Percentiles rank a stretch among this genome's conserved stretches.
These are phyloP conservation scores for Drosophila ogumai DNA, from an alignment of 1,140 invertebrate species.

Conservation along the genomic window DNA sequence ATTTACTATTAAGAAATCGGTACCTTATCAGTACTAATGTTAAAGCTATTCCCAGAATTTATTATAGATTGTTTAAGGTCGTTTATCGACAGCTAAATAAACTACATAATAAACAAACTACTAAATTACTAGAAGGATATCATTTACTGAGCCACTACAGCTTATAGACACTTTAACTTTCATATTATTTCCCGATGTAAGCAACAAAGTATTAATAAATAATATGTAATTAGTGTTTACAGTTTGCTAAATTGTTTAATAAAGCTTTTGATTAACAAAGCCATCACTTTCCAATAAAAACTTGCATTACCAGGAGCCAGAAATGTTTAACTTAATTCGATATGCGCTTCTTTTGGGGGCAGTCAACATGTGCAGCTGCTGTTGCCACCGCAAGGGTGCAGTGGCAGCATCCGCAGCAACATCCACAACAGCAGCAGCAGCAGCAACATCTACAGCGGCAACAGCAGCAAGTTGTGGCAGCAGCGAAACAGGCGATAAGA, in stretches of 20 bases:
- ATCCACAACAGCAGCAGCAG: slow-evolving; percentile 49
- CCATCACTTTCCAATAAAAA: slow-evolving; percentile 15
- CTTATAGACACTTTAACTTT: neutral
- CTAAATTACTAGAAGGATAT: neutral
- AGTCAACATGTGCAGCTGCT: slow-evolving; percentile 27
- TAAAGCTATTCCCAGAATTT: neutral
- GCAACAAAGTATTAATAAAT: neutral
- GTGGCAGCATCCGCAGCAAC: slow-evolving; percentile 36
- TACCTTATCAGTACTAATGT: neutral
- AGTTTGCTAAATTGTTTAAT: neutral
- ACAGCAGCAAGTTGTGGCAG: slow-evolving; percentile 56
- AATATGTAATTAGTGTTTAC: neutral
- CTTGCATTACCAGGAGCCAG: slow-evolving; percentile 11
- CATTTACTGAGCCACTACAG: neutral
- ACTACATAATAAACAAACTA: neutral
- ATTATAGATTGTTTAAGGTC: neutral
- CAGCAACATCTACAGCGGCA: slow-evolving; percentile 49
- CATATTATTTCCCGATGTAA: neutral
- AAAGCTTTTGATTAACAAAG: neutral
- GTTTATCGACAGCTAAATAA: no score
- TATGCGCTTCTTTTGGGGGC: slow-evolving; percentile 22
- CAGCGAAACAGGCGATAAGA: slow-evolving; percentile 76
- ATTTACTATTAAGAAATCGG: neutral
- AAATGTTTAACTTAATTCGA: slow-evolving; percentile 29
- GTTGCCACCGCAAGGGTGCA: slow-evolving; percentile 16